phyloP scores from a whole-genome alignment of 2,888 invertebrate species.

The Dolichopus griseipennis region DNA sequence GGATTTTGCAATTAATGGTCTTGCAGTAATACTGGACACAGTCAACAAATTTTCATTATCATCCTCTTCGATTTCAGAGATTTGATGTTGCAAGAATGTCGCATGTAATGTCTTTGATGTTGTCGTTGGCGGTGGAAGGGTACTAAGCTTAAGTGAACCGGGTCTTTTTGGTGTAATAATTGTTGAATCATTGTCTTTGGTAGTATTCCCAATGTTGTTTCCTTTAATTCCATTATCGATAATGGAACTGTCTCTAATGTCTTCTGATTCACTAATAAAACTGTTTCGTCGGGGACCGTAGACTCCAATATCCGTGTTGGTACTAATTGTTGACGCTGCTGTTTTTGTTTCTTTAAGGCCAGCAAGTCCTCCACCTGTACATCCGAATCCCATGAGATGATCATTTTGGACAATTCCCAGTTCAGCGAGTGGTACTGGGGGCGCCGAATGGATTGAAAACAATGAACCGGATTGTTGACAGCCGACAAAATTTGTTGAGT shows the following conservation, averaged over 20 bases:
- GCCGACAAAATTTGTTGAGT: slow-evolving; percentile 27
- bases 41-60: slow-evolving; percentile 66
- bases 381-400: slow-evolving; percentile 23
- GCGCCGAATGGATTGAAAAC: slow-evolving; percentile 61
- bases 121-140: slow-evolving; percentile 33
- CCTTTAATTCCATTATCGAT: slow-evolving; percentile 9
- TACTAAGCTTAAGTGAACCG: slow-evolving; percentile 45
- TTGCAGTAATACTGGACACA: slow-evolving; percentile 61
- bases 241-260: slow-evolving; percentile 17
- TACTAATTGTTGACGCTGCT: slow-evolving; percentile 20
- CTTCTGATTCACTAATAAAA: slow-evolving; percentile 4
- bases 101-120: slow-evolving; percentile 39
- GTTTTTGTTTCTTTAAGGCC: slow-evolving; percentile 17
- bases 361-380: slow-evolving; percentile 21
- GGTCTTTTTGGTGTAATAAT: slow-evolving; percentile 43
- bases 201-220: slow-evolving; percentile 8
- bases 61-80: slow-evolving; percentile 50
- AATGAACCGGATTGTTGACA: slow-evolving; percentile 48
- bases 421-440: slow-evolving; percentile 47
- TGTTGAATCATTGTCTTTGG: slow-evolving; percentile 28
- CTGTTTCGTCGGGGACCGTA: slow-evolving; percentile 7
- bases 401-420: slow-evolving; percentile 32
- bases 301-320: slow-evolving; percentile 14
- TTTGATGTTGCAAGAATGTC: slow-evolving; percentile 44
- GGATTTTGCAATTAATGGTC: slow-evolving; percentile 62